Conservation (phyloP, 2,888 invertebrate genomes). For the Drosophila emarginata region DNA sequence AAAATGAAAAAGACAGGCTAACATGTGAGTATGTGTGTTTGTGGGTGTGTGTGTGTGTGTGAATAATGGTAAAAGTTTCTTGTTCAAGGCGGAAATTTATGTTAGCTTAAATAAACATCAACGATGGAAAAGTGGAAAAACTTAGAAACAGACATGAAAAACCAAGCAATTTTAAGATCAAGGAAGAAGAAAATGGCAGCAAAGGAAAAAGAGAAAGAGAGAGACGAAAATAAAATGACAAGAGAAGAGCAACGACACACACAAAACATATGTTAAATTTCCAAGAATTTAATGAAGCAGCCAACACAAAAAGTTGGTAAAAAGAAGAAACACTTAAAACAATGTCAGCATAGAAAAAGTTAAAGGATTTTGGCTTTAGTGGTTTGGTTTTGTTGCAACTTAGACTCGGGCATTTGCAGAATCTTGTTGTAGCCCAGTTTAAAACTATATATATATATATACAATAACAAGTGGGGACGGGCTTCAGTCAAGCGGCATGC, state of each 20-base stretch:
- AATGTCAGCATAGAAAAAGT: slow-evolving; percentile 51
- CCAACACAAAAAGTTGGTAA: slow-evolving; percentile 27
- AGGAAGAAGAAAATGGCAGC: neutral
- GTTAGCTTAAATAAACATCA: slow-evolving; percentile 45
- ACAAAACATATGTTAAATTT: slow-evolving; percentile 9
- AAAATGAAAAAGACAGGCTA: slow-evolving; percentile 42
- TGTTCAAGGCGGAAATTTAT: slow-evolving; percentile 55
- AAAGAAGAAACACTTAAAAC: slow-evolving; percentile 39
- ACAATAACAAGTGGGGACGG: neutral
- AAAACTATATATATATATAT: slow-evolving; percentile 7
- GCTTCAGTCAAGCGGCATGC: slow-evolving; percentile 4
- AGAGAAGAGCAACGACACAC: neutral
- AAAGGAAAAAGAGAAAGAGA: slow-evolving; percentile 3
- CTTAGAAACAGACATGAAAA: slow-evolving; percentile 3
- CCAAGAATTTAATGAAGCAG: slow-evolving; percentile 35
- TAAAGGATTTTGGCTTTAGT: slow-evolving; percentile 55
- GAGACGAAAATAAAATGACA: neutral
- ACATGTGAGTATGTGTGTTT: neutral
- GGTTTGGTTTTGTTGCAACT: slow-evolving; percentile 17
- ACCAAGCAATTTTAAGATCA: neutral
- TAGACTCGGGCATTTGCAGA: neutral
- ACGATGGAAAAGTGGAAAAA: slow-evolving; percentile 34
- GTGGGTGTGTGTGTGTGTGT: slow-evolving; percentile 19
- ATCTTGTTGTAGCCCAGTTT: slow-evolving; percentile 8
- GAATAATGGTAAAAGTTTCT: slow-evolving; percentile 49